phyloP scores from a whole-genome alignment of 2,113 vertebrate genomes.

The Kobus ellipsiprymnus region DNA sequence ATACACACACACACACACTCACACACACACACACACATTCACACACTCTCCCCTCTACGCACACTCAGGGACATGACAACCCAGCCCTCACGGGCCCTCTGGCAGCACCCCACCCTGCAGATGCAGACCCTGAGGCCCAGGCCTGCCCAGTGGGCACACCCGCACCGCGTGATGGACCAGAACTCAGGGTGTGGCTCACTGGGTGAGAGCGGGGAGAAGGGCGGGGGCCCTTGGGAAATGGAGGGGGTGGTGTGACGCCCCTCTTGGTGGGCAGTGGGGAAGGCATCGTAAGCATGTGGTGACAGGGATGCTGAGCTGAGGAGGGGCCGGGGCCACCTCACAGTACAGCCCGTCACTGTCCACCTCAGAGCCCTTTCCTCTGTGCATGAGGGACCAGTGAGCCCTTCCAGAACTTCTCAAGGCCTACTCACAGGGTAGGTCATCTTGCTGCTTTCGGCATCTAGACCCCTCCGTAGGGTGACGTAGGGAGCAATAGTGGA shows the following conservation, averaged over 20 bases:
- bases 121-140: not conserved
- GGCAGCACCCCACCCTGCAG: not conserved
- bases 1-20: no score
- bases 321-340: not conserved
- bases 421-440: slow-evolving; percentile 61
- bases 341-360: not conserved
- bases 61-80: not conserved
- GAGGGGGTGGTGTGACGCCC: not conserved
- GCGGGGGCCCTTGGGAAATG: not conserved
- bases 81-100: not conserved
- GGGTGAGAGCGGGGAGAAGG: not conserved
- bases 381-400: not conserved
- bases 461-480: slow-evolving; percentile 88
- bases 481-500: slow-evolving; percentile 92
- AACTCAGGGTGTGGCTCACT: not conserved
- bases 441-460: slow-evolving; percentile 85
- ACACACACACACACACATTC: no score
- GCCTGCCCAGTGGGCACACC: not conserved
- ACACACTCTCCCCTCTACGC: not conserved
- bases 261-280: not conserved
- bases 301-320: not conserved
- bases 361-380: not conserved
- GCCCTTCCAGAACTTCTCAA: not conserved
- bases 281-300: not conserved
- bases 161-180: fast-evolving